Evolutionary conservation across 2,113 vertebrate species (phyloP).

Genomic region (Dolichotis patagonum): DNA sequence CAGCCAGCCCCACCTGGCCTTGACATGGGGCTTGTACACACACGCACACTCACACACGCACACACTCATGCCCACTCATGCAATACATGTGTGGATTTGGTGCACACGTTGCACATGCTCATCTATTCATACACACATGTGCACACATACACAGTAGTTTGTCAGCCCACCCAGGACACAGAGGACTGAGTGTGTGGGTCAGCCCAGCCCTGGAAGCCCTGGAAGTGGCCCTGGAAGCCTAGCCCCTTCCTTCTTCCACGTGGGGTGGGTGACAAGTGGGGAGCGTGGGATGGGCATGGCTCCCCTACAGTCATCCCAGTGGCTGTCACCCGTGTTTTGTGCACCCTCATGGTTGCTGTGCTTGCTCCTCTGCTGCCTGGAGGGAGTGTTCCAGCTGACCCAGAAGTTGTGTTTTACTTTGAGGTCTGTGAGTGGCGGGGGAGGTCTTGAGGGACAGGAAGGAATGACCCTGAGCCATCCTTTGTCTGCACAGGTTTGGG

Average conservation of each 20-base stretch:
- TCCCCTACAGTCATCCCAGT: background rate
- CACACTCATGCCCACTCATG: background rate
- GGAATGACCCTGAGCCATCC: too few species aligned
- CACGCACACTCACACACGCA: background rate
- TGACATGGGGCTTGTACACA: background rate
- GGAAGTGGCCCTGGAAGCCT: fast-evolving
- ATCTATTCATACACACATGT: background rate
- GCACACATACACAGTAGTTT: background rate
- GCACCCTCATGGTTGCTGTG: background rate
- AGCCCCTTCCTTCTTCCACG: background rate
- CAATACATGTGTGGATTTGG: fast-evolving
- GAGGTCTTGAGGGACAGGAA: background rate
- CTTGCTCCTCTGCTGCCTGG: fast-evolving
- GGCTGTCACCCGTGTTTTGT: background rate
- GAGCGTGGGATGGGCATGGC: background rate
- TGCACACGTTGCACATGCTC: background rate
- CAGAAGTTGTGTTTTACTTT: background rate
- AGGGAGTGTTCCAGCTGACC: background rate
- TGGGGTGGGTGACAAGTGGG: background rate
- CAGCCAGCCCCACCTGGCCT: background rate
- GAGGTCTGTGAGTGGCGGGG: background rate
- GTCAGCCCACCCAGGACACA: background rate
- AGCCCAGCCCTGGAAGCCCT: background rate
- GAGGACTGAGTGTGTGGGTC: background rate
- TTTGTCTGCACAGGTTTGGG: background rate